A percentile compares a stretch with the other conserved stretches of the same genome.
Conservation (phyloP, 2,797 vertebrate species). For the Thripadectes ignobilis region DNA sequence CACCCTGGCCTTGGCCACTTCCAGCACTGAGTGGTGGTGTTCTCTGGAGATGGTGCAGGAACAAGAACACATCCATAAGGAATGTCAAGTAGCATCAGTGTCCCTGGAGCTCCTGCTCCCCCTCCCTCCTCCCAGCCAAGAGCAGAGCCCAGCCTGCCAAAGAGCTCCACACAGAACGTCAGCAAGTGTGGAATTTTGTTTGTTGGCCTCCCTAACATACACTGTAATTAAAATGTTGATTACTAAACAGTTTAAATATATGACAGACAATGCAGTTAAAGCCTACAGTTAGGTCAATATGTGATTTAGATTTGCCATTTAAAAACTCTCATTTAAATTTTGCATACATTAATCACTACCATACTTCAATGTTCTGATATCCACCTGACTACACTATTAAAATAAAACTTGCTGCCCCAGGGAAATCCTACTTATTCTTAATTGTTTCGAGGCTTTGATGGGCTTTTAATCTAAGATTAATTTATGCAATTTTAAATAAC, state of each 20-base stretch:
- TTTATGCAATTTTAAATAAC: slow-evolving; percentile 99
- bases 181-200: slow-evolving; percentile 66
- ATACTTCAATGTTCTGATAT: slow-evolving; percentile 92
- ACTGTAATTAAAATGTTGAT: slow-evolving; percentile 81
- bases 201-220: slow-evolving; percentile 66
- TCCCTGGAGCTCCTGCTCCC: background rate
- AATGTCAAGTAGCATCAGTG: too few species aligned
- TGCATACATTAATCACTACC: slow-evolving; percentile 97
- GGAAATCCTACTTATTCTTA: slow-evolving; percentile 99
- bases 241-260: slow-evolving; percentile 78
- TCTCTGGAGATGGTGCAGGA: background rate
- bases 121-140: background rate
- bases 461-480: slow-evolving; percentile 99
- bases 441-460: slow-evolving; percentile 98
- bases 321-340: slow-evolving; percentile 91
- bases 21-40: fast-evolving
- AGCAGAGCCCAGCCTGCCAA: background rate
- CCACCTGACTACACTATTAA: slow-evolving; percentile 96
- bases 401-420: slow-evolving; percentile 92
- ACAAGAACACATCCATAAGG: background rate
- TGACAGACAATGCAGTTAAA: slow-evolving; percentile 83
- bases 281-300: slow-evolving; percentile 86
- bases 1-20: background rate
- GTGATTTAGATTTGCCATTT: slow-evolving; percentile 88
- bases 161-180: background rate